These are phyloP conservation scores for Drosophila setifemur DNA, from an alignment of 1,140 invertebrate genomes.

Conservation along the genomic window DNA sequence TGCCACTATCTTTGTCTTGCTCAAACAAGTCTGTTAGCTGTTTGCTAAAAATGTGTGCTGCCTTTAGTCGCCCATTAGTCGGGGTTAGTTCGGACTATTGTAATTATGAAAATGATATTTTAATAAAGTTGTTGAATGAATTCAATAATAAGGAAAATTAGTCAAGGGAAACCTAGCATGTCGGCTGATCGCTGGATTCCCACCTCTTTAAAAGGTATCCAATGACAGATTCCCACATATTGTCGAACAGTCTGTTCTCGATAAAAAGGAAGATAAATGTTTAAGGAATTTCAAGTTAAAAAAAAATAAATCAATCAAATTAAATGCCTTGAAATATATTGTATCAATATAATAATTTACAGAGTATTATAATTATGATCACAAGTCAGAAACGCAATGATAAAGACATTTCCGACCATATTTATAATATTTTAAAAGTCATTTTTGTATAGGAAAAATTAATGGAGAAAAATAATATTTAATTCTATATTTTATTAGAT, in stretches of 20 bases:
- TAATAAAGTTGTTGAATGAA: not conserved
- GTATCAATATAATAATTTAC: too few relatives aligned
- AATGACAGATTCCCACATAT: not conserved
- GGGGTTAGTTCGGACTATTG: not conserved
- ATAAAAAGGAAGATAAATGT: too few relatives aligned
- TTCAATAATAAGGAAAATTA: not conserved
- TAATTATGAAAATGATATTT: not conserved
- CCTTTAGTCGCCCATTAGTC: not conserved
- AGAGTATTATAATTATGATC: too few relatives aligned
- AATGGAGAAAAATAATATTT: too few relatives aligned
- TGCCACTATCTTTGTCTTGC: constrained; percentile 18
- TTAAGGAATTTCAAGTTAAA: too few relatives aligned
- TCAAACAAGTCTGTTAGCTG: constrained; percentile 25
- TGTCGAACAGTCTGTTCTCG: not conserved
- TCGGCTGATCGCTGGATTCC: not conserved
- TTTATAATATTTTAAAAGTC: too few relatives aligned
- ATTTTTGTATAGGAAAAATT: too few relatives aligned
- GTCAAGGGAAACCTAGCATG: not conserved
- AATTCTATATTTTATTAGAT: too few relatives aligned
- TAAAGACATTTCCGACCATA: too few relatives aligned
- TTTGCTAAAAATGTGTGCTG: not conserved
- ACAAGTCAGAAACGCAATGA: too few relatives aligned
- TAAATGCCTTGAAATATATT: too few relatives aligned
- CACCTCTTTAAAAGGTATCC: not conserved
- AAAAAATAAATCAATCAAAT: too few relatives aligned